Conservation (phyloP, 2,888 invertebrate genomes). For the Linnaemya vulpina region DNA sequence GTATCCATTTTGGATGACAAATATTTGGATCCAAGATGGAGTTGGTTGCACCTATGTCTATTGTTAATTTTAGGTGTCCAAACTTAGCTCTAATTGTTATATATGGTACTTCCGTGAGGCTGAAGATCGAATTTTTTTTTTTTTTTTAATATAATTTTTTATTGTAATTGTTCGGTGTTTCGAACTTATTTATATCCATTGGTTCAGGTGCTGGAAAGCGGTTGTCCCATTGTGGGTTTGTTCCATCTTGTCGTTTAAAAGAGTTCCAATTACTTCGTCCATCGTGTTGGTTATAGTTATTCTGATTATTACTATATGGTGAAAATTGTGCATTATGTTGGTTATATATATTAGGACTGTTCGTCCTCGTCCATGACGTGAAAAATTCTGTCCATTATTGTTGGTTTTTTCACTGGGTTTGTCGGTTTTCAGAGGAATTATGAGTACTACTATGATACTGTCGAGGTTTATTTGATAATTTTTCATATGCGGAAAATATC, state of each 20-base stretch:
- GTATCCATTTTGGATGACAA: background rate
- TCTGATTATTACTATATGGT: no score
- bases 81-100: constrained; percentile 20
- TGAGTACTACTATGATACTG: no score
- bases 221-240: constrained; percentile 24
- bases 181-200: constrained; percentile 28
- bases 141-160: background rate
- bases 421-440: no score
- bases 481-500: background rate
- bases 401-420: no score
- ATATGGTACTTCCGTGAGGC: constrained; percentile 27
- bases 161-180: background rate
- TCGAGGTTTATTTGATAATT: no score
- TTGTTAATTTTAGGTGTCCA: background rate
- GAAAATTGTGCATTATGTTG: no score
- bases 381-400: no score
- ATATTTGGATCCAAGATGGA: background rate
- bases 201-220: constrained; percentile 27
- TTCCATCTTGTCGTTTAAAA: constrained; percentile 25
- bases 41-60: background rate
- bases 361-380: no score
- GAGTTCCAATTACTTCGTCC: constrained; percentile 16
- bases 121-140: background rate
- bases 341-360: no score
- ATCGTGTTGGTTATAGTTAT: no score